Conservation (phyloP, 2,113 vertebrate genomes). For the Dasyurus viverrinus region DNA sequence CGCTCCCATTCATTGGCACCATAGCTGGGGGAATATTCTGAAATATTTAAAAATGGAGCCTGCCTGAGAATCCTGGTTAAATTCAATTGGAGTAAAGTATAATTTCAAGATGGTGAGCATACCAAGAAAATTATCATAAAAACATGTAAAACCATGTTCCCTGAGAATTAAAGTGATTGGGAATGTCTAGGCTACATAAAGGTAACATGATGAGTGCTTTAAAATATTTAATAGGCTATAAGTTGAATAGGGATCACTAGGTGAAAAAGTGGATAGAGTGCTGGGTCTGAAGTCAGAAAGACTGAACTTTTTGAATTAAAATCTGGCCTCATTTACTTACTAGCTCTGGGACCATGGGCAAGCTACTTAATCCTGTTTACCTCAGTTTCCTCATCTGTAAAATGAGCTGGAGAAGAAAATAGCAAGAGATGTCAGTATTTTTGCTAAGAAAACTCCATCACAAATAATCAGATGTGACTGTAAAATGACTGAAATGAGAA, state of each 20-base stretch:
- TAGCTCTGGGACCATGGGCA: too few relatives aligned
- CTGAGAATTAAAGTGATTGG: background rate
- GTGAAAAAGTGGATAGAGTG: background rate
- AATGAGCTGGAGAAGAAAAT: background rate
- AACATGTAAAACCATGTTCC: background rate
- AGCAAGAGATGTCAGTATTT: background rate
- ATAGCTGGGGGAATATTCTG: slow-evolving; percentile 1
- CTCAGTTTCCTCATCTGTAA: background rate
- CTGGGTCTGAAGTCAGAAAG: too few relatives aligned
- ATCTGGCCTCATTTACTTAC: too few relatives aligned
- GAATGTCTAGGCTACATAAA: background rate
- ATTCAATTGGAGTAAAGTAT: background rate
- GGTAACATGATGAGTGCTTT: background rate
- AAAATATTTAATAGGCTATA: background rate
- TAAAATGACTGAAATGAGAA: background rate
- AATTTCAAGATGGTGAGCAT: background rate
- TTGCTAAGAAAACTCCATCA: background rate
- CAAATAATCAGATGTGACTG: background rate
- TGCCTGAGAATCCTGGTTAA: background rate
- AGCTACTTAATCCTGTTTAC: background rate
- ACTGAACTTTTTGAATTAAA: too few relatives aligned
- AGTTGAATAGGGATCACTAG: background rate
- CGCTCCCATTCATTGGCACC: background rate
- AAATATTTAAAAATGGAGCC: background rate
- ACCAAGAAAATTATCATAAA: background rate